These are phyloP conservation scores for Phoxinus phoxinus DNA, from an alignment of 2,113 vertebrate species.

Conservation along the genomic window DNA sequence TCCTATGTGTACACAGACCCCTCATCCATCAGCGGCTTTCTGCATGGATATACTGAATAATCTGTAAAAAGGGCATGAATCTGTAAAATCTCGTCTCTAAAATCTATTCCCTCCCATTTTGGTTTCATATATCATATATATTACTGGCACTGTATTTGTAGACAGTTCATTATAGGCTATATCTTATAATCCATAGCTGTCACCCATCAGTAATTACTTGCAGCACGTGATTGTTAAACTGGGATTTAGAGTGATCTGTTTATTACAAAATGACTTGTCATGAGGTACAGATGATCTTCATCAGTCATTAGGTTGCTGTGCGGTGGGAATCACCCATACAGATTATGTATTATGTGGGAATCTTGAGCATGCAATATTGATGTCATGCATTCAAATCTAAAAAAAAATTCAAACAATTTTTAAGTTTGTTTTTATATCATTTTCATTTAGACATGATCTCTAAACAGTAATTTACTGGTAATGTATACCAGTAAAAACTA, in stretches of 20 bases:
- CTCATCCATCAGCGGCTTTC: conserved; percentile 32
- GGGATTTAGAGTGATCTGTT: conserved; percentile 11
- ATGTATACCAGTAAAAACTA: too few relatives aligned
- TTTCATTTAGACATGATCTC: background rate
- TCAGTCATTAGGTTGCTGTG: background rate
- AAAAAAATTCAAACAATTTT: background rate
- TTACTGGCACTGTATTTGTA: background rate
- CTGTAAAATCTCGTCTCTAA: background rate
- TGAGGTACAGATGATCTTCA: background rate
- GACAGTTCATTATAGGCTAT: background rate
- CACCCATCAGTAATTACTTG: conserved; percentile 4
- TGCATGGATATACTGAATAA: conserved; percentile 10
- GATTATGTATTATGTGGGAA: background rate
- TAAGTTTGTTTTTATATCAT: background rate
- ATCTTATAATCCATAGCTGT: conserved; percentile 7
- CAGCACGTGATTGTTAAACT: conserved; percentile 25
- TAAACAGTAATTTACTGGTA: too few relatives aligned
- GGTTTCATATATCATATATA: conserved; percentile 5
- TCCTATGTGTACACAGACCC: conserved; percentile 1
- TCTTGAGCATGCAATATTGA: background rate
- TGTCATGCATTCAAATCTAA: background rate
- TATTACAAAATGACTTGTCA: background rate
- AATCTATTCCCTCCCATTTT: background rate
- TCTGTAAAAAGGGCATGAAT: conserved; percentile 19
- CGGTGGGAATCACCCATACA: background rate